Base-by-base conservation (phyloP, 2,797 vertebrate genomes). In the Channallabes apus region DNA sequence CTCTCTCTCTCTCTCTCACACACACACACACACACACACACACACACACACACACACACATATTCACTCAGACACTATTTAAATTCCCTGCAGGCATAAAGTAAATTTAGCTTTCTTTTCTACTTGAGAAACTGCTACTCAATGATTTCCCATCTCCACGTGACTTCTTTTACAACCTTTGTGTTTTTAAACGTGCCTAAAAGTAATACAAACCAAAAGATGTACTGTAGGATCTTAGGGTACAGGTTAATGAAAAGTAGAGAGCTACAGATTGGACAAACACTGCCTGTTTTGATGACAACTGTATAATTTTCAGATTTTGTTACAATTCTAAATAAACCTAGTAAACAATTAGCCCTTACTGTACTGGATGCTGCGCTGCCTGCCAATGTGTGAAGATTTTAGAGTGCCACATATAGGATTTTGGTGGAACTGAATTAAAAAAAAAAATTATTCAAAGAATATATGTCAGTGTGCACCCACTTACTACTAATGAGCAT, bases 61-160 rank as follows among this genome's bases (percentile, higher is more conserved):
- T 14, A 72, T 80, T 86, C 81, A 86, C 61, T 85, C 80, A 83
- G 29, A 84, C 32, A 51, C 46, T 24, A 81, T 56, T 80, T 65
- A 56, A 85, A 84, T 82, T 82, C n/a, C 59, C 79, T 32, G 61
- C 65, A 59, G 78, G 15, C 35, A 4, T 20, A 24, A 75, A 87
- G 62, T 78, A 86, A 85, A 89, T 85, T 84, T 75, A 17, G 32
- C 38, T 51, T 85, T 83, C 68, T 81, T 85, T 88, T 20, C 81
- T 82, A 85, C 76, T 87, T 56, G 62, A 76, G 38, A 85, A 83
- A 20, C 71, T 83, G 65, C 80, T 84, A 85, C 62, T 72, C 75
- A 14, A 85, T 62, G 54, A 29, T 87, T 85, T 88, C 71, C 72
- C 81, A 56, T 79, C 81, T 87, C 69, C 58, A 72, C 80, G 72